phyloP scores from a whole-genome alignment of 2,888 invertebrate genomes.

The Kryphioiulus occultus region DNA sequence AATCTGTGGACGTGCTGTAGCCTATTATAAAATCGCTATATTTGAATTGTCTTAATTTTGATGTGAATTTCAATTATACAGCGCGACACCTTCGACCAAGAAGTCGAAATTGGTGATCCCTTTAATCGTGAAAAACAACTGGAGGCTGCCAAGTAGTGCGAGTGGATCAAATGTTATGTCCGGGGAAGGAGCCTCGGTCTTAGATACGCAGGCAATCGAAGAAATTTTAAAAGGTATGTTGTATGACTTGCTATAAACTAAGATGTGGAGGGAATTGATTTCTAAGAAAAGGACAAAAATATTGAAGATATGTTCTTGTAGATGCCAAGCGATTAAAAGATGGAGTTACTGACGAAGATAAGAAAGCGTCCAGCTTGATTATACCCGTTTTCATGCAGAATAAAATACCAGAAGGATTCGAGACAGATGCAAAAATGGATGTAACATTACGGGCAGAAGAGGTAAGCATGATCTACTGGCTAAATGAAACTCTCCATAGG shows the following conservation, averaged over 20 bases:
- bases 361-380: conserved; percentile 53
- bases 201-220: conserved; percentile 58
- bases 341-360: conserved; percentile 14
- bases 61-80: background rate
- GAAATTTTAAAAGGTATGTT: conserved; percentile 58
- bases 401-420: conserved; percentile 64
- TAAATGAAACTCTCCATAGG: background rate
- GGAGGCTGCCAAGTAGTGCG: conserved; percentile 57
- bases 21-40: too few species aligned
- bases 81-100: conserved; percentile 53
- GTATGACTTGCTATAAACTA: conserved; percentile 51
- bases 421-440: conserved; percentile 64
- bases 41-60: background rate
- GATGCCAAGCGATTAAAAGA: conserved; percentile 44
- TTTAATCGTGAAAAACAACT: conserved; percentile 62
- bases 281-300: conserved; percentile 46
- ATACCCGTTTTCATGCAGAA: conserved; percentile 64
- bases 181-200: conserved; percentile 51
- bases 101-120: conserved; percentile 62
- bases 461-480: conserved; percentile 56
- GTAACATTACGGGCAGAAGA: conserved; percentile 63
- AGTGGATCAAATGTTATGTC: conserved; percentile 52
- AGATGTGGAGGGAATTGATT: background rate
- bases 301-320: conserved; percentile 51
- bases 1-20: too few species aligned